Percentiles rank a stretch among this genome's conserved stretches.
These are phyloP conservation scores for Nerophis lumbriciformis DNA, from an alignment of 2,113 vertebrate species.

Conservation along the genomic window DNA sequence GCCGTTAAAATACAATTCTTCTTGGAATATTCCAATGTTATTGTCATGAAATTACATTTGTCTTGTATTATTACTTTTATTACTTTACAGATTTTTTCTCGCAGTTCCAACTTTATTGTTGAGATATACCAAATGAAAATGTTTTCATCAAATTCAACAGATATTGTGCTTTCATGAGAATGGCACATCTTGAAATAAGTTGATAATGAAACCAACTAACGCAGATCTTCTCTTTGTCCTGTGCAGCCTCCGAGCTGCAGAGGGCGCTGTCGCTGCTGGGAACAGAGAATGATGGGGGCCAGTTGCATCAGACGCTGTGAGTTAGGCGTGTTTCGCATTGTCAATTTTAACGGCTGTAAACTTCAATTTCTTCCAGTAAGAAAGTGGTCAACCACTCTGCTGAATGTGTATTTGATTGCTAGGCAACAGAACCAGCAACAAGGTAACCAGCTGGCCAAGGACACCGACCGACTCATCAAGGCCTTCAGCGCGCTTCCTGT, in stretches of 20 bases:
- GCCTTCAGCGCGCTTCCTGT: conserved; percentile 85
- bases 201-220: background rate
- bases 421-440: conserved; percentile 92
- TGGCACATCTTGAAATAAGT: no score
- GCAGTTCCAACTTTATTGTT: no score
- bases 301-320: conserved; percentile 87
- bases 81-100: no score
- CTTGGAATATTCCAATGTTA: no score
- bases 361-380: background rate
- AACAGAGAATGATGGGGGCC: conserved; percentile 81
- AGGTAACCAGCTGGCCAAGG: conserved; percentile 91
- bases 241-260: conserved; percentile 88
- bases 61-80: no score
- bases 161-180: no score
- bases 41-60: no score
- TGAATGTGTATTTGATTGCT: conserved; percentile 16
- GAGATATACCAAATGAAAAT: no score
- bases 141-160: no score
- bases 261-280: conserved; percentile 83
- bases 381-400: background rate
- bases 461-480: conserved; percentile 90
- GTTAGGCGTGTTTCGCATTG: conserved; percentile 38
- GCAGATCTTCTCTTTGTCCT: conserved; percentile 4
- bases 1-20: no score
- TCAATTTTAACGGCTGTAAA: background rate